phyloP scores from a whole-genome alignment of 1,140 invertebrate species.

The Reticulitermes speratus region DNA sequence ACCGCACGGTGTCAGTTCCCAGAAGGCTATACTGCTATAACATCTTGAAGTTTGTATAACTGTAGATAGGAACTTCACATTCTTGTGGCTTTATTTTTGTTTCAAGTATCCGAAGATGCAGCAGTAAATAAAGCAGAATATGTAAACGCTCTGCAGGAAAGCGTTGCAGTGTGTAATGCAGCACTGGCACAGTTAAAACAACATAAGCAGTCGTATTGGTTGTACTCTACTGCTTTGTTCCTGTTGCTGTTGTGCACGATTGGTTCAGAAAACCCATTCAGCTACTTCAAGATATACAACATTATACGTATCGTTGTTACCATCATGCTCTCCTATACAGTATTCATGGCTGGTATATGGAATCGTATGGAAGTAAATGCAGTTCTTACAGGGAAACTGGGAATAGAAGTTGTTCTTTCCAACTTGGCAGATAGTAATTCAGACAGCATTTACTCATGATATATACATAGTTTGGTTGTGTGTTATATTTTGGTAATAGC shows the following conservation, averaged over 20 bases:
- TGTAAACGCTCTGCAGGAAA: constrained; percentile 32
- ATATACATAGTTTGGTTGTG: not conserved
- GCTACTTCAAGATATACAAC: not conserved
- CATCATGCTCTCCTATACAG: constrained; percentile 62
- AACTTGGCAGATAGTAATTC: not conserved
- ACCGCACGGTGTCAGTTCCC: no score
- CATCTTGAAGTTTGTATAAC: no score
- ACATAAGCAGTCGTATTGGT: constrained; percentile 34
- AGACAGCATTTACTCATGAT: not conserved
- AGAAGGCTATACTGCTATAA: no score
- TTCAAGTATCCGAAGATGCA: not conserved
- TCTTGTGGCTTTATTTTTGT: not conserved
- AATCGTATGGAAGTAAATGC: constrained; percentile 75
- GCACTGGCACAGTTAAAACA: constrained; percentile 33
- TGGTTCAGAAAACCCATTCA: not conserved
- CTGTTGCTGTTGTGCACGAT: constrained; percentile 17
- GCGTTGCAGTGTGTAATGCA: constrained; percentile 32
- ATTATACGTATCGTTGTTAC: constrained; percentile 56
- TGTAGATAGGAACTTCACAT: no score
- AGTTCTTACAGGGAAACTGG: constrained; percentile 59
- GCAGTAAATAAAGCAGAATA: not conserved
- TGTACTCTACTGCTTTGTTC: constrained; percentile 25
- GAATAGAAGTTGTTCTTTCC: constrained; percentile 19
- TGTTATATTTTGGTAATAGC: no score
- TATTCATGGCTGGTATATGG: constrained; percentile 78